Evolutionary conservation across 2,113 vertebrate genomes (phyloP).

Genomic region (Uria aalge): DNA sequence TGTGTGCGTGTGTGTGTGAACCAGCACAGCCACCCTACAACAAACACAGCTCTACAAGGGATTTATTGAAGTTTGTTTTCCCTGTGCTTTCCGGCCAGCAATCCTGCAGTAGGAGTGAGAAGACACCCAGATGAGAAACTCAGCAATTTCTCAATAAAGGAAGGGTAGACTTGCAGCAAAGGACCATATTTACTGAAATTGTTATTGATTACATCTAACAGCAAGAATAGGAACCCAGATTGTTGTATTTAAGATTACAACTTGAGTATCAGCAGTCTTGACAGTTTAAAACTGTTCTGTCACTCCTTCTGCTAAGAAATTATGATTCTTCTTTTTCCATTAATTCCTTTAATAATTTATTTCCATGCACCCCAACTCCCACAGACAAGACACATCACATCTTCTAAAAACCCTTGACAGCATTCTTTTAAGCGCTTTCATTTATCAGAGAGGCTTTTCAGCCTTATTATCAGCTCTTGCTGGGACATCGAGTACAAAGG

Average conservation of each 20-base stretch:
- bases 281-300: neutral
- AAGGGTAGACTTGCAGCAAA: neutral
- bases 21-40: neutral
- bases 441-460: neutral
- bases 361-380: neutral
- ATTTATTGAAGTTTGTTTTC: neutral
- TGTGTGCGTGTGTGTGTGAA: neutral
- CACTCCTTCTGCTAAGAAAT: neutral
- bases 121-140: neutral
- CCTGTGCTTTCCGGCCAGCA: neutral
- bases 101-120: neutral
- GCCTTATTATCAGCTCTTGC: neutral
- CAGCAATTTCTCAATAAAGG: neutral
- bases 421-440: neutral
- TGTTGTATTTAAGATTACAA: neutral
- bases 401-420: neutral
- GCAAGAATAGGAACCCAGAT: neutral
- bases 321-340: neutral
- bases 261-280: neutral
- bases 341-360: neutral
- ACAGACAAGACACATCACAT: neutral
- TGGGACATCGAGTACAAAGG: neutral
- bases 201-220: neutral
- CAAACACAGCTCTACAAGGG: neutral
- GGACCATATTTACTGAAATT: neutral